These are phyloP conservation scores for Orientallactaga bullata DNA, from an alignment of 2,113 vertebrate genomes.

Conservation along the genomic window DNA sequence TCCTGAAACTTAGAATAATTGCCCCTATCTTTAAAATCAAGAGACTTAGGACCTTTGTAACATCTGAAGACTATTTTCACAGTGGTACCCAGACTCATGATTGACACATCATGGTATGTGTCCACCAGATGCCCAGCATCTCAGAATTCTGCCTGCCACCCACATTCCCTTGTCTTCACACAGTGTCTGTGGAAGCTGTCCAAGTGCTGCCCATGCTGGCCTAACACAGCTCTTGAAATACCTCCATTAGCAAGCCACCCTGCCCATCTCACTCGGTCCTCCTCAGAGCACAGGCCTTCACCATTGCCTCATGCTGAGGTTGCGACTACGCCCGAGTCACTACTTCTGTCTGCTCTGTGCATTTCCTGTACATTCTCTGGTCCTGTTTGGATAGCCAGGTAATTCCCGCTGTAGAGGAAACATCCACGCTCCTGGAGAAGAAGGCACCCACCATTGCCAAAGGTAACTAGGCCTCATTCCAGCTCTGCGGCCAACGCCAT, in stretches of 20 bases:
- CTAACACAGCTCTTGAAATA: not conserved
- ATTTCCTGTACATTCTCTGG: not conserved
- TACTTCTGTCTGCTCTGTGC: not conserved
- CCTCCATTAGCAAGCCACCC: not conserved
- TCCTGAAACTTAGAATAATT: not conserved
- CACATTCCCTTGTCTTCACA: not conserved
- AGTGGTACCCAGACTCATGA: not conserved
- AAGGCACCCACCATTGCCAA: not conserved
- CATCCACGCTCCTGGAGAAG: not conserved
- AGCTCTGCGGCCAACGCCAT: conserved; percentile 34
- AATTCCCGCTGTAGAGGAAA: conserved; percentile 23
- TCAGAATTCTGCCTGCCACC: not conserved
- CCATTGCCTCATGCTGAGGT: not conserved
- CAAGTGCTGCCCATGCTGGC: not conserved
- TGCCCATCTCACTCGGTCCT: not conserved
- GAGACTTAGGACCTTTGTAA: not conserved
- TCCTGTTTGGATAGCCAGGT: not conserved
- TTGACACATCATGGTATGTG: not conserved
- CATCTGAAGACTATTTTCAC: not conserved
- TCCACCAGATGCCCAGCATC: no score
- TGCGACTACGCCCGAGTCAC: not conserved
- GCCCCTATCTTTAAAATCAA: not conserved
- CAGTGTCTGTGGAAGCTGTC: not conserved
- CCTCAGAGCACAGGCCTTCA: accelerated
- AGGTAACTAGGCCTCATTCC: not conserved